Evolutionary conservation across 1,140 invertebrate species (phyloP).

Genomic region (Ganaspis sp.): DNA sequence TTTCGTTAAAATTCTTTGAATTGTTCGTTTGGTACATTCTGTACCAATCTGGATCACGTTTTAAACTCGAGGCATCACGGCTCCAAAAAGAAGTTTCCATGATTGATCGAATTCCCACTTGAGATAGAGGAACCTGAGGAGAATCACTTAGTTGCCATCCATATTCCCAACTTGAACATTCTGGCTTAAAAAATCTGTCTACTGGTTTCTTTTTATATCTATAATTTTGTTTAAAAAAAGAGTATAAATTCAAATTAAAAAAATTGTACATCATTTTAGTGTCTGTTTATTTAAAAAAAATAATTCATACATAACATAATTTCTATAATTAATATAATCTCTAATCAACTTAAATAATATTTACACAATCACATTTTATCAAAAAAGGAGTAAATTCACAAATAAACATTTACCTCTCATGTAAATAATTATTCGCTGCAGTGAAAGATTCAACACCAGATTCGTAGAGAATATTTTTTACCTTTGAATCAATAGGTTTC

Average conservation of each 20-base stretch:
- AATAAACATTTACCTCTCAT: slow-evolving; percentile 52
- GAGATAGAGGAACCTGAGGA: slow-evolving; percentile 38
- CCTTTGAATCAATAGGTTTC: slow-evolving; percentile 55
- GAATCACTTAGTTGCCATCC: slow-evolving; percentile 64
- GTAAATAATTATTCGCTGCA: slow-evolving; percentile 59
- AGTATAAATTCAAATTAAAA: too few relatives aligned
- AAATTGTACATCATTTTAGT: too few relatives aligned
- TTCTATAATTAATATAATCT: too few relatives aligned
- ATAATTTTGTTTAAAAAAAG: slow-evolving; percentile 2
- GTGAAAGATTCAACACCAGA: slow-evolving; percentile 52
- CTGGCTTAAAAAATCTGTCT: slow-evolving; percentile 59
- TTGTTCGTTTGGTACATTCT: slow-evolving; percentile 51
- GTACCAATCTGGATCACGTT: slow-evolving; percentile 58
- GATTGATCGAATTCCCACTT: slow-evolving; percentile 48
- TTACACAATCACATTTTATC: too few relatives aligned
- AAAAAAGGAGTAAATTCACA: neutral
- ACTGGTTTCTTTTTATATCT: slow-evolving; percentile 63
- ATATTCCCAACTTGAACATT: slow-evolving; percentile 62
- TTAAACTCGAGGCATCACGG: slow-evolving; percentile 55
- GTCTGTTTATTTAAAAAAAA: too few relatives aligned
- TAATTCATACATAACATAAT: too few relatives aligned
- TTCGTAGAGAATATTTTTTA: slow-evolving; percentile 57
- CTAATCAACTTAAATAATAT: too few relatives aligned
- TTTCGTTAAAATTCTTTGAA: slow-evolving; percentile 56
- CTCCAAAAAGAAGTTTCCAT: slow-evolving; percentile 59